A percentile compares a stretch with the other conserved stretches of the same genome.
Evolutionary conservation across 2,888 invertebrate species (phyloP).

Genomic region (Gymnocheta viridis): DNA sequence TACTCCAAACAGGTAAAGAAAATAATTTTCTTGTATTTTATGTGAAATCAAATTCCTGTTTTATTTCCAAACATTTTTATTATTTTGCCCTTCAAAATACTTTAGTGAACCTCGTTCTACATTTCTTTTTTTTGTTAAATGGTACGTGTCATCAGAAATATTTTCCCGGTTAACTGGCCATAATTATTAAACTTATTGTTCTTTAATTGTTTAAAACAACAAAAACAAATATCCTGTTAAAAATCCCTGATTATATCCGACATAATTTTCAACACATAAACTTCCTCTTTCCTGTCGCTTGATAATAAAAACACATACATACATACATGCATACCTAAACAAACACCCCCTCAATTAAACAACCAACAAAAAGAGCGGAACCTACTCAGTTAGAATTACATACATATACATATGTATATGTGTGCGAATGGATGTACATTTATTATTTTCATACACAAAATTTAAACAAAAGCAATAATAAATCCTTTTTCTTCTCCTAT

Average conservation of each 20-base stretch:
- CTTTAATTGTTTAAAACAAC: conserved; percentile 16
- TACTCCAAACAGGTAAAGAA: too few relatives aligned
- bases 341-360: conserved; percentile 39
- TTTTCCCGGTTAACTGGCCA: conserved; percentile 12
- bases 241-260: conserved; percentile 42
- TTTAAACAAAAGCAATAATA: conserved; percentile 57
- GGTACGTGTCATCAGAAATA: not conserved
- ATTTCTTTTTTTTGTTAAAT: not conserved
- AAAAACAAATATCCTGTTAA: conserved; percentile 36
- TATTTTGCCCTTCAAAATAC: not conserved
- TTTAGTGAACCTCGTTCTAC: not conserved
- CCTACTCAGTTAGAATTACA: conserved; percentile 38
- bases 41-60: too few relatives aligned
- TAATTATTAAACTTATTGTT: conserved; percentile 19
- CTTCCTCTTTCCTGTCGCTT: conserved; percentile 67
- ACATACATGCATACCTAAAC: not conserved
- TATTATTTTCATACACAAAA: conserved; percentile 11
- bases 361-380: conserved; percentile 50
- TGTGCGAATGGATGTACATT: not conserved
- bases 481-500: conserved; percentile 57
- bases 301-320: not conserved
- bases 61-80: not conserved
- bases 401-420: not conserved
- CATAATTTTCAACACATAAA: conserved; percentile 55
- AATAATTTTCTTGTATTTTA: too few relatives aligned